These are phyloP conservation scores for Drosophila eugracilis DNA, from an alignment of 1,140 invertebrate species.

Conservation along the genomic window DNA sequence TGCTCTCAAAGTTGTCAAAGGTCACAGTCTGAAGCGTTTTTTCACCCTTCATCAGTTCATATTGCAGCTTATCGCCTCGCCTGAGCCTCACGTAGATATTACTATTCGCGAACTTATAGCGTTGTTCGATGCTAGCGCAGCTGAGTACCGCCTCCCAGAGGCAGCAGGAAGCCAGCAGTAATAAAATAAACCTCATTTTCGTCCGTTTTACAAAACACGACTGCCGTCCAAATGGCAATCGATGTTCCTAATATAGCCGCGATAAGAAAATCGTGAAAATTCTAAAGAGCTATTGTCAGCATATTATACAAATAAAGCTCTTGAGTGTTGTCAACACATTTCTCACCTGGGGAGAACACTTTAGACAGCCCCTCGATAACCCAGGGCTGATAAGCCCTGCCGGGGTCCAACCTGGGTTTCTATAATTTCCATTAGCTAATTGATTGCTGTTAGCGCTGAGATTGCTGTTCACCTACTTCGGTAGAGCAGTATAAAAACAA, in stretches of 20 bases:
- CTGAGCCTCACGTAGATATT: constrained; percentile 70
- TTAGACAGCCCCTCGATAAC: constrained; percentile 12
- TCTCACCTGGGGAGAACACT: constrained; percentile 21
- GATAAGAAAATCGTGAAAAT: constrained; percentile 37
- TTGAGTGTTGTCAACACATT: constrained; percentile 43
- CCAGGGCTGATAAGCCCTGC: constrained; percentile 36
- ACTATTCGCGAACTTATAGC: constrained; percentile 68
- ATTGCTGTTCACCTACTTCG: constrained; percentile 31
- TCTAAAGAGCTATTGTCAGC: constrained; percentile 2
- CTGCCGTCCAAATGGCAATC: constrained; percentile 3
- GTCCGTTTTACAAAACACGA: constrained; percentile 4
- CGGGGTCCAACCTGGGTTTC: constrained; percentile 2
- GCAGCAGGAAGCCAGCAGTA: constrained; percentile 29
- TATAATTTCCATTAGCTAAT: constrained; percentile 32
- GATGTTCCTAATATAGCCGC: constrained; percentile 29
- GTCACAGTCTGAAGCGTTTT: constrained; percentile 61
- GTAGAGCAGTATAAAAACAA: constrained; percentile 2
- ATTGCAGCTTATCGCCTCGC: constrained; percentile 64
- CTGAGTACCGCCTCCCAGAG: constrained; percentile 22
- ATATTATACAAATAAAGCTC: constrained; percentile 59
- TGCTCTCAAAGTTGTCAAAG: constrained; percentile 71
- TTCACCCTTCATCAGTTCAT: constrained; percentile 74
- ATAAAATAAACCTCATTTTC: constrained; percentile 36
- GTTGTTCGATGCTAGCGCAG: constrained; percentile 65
- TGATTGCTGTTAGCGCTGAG: constrained; percentile 21